Conservation (phyloP, 2,797 vertebrate genomes). For the Schizopygopsis malacanthus region DNA sequence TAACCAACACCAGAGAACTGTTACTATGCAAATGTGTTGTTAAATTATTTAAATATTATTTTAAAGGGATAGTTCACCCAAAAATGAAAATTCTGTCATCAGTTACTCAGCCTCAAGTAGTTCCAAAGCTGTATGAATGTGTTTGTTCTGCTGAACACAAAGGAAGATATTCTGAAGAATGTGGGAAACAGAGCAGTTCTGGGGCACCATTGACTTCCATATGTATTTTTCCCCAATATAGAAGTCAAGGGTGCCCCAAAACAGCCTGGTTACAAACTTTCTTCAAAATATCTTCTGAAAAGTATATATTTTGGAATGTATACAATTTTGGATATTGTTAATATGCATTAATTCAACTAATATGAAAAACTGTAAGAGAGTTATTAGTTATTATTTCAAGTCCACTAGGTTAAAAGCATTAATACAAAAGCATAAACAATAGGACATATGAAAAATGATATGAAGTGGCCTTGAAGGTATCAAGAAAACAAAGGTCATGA, state of each 20-base stretch:
- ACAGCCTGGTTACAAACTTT: too few species aligned
- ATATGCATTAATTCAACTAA: background rate
- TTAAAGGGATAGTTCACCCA: background rate
- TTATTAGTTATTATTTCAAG: background rate
- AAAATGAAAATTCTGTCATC: too few species aligned
- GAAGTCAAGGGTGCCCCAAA: too few species aligned
- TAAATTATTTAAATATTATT: background rate
- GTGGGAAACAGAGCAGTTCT: too few species aligned
- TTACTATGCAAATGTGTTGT: background rate
- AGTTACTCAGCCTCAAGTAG: too few species aligned
- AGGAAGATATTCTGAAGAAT: too few species aligned
- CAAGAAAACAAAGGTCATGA: constrained; percentile 44
- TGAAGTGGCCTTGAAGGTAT: constrained; percentile 22
- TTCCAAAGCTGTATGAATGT: too few species aligned
- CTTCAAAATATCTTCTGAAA: background rate
- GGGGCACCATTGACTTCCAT: too few species aligned
- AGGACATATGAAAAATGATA: background rate
- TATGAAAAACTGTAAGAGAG: background rate
- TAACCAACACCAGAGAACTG: background rate
- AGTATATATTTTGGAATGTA: background rate
- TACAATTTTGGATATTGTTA: background rate
- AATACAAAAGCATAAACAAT: background rate
- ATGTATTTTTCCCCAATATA: too few species aligned
- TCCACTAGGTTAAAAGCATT: background rate
- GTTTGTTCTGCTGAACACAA: too few species aligned